Conservation (phyloP, 2,113 vertebrate genomes). For the Oreocharis arfaki region DNA sequence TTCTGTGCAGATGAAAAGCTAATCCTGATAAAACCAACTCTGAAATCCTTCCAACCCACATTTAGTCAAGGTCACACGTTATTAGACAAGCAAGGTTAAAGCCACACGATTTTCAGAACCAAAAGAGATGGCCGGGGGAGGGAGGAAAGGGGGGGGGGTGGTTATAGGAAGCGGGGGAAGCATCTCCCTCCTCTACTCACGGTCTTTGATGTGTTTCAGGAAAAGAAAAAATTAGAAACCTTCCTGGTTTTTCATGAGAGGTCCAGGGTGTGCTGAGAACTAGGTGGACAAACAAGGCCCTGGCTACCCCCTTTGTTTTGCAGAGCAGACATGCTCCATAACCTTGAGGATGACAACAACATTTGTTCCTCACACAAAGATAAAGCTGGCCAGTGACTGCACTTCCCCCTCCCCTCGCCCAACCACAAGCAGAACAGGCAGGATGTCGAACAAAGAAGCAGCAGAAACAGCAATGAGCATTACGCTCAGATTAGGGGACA, state of each 20-base stretch:
- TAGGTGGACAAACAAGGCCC: constrained; percentile 27
- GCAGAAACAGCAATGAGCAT: constrained; percentile 64
- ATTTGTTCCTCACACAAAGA: constrained; percentile 70
- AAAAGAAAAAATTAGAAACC: constrained; percentile 43
- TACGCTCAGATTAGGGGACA: constrained; percentile 72
- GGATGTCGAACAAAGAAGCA: constrained; percentile 64
- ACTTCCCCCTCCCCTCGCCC: constrained; percentile 28
- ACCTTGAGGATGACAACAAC: constrained; percentile 66
- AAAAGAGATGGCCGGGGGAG: not conserved
- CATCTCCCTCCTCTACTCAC: constrained; percentile 39
- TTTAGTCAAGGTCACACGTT: constrained; percentile 68
- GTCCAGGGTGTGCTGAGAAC: constrained; percentile 28
- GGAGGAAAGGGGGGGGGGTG: not conserved
- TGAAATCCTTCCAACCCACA: constrained; percentile 71
- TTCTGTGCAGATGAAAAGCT: constrained; percentile 73
- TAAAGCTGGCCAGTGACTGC: constrained; percentile 45
- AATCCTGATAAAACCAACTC: constrained; percentile 73
- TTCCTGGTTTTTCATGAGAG: constrained; percentile 34
- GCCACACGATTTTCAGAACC: constrained; percentile 53
- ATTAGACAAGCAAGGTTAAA: constrained; percentile 67
- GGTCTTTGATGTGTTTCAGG: constrained; percentile 51
- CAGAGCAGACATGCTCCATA: constrained; percentile 39
- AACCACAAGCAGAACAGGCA: constrained; percentile 58
- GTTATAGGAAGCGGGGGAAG: not conserved
- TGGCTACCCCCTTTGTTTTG: constrained; percentile 27